Conservation (phyloP, 2,888 invertebrate species). For the Acrobeloides nanus region DNA sequence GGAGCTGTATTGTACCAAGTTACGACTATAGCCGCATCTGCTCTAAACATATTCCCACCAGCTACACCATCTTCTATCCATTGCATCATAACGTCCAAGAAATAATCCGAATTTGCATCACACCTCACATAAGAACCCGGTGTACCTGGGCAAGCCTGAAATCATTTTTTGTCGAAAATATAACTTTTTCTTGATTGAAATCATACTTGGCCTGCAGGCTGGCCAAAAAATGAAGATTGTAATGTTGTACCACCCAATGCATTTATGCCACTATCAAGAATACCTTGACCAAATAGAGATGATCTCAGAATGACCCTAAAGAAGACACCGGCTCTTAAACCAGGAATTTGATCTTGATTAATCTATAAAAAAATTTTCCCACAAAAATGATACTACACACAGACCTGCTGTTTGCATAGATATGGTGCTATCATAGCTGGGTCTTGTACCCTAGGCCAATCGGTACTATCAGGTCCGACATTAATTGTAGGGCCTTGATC, state of each 20-base stretch:
- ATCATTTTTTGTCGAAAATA: conserved; percentile 1
- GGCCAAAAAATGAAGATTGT: conserved; percentile 42
- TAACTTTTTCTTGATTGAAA: conserved; percentile 1
- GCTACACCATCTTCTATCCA: conserved; percentile 66
- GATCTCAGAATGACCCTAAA: conserved; percentile 49
- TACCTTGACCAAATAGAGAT: conserved; percentile 44
- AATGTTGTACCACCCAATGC: conserved; percentile 29
- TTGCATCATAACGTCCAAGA: conserved; percentile 48
- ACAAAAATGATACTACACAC: no score
- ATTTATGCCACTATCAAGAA: neutral
- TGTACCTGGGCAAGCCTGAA: conserved; percentile 44
- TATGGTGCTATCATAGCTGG: conserved; percentile 53
- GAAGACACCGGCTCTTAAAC: conserved; percentile 45
- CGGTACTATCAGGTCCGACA: conserved; percentile 50
- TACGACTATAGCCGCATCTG: conserved; percentile 78
- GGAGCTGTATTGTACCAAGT: conserved; percentile 67
- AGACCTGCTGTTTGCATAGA: conserved; percentile 50
- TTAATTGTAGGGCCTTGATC: conserved; percentile 53
- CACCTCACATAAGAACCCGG: conserved; percentile 47
- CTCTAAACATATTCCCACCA: conserved; percentile 81
- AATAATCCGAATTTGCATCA: conserved; percentile 43
- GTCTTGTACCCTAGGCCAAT: conserved; percentile 51
- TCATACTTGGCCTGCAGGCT: conserved; percentile 22
- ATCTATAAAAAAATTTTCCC: conserved; percentile 29
- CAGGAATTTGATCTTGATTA: conserved; percentile 42